Evolutionary conservation across 2,113 vertebrate species (phyloP), one percentile per base, ranked within the genome.

Genomic region (Alethe diademata): DNA sequence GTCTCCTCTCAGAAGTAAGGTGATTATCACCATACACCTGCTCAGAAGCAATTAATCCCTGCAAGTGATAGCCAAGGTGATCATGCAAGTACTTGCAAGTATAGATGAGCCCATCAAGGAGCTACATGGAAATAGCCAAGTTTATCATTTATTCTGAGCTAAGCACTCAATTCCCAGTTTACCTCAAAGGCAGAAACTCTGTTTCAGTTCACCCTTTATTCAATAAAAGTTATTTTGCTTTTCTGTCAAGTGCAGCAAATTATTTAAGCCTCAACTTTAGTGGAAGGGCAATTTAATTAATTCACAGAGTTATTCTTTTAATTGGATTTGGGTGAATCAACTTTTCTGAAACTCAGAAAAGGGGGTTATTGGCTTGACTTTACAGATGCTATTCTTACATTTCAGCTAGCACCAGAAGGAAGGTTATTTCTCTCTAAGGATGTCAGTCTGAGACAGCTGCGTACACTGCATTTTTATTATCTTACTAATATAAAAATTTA

Each of bases 221-320:
- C 23, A 69, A 69, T 54, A 76, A 70, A 88, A 88, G 33, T 62
- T 76, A 69, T 86, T 96, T 90, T 72, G 29, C 38, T 90, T 86
- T 95, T 88, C 56, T 83, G 40, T 92, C 72, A 90, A 93, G 72
- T 33, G 66, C 58, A 47, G 67, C 38, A 66, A 94, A 58, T 38
- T 80, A 86, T 80, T 93, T 83, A 76, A 97, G 31, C 29, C 24
- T 83, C 40, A 66, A 29, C 43, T 92, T 90, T 20, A 70, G 61
- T 78, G 64, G 35, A 92, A 88, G 47, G 16, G 76, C 33, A 94
- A 86, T 84, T 90, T 86, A 94, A 94, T 94, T 87, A 94, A 88
- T 90, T 90, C 79, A 82, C 35, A 47, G n/a, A 86, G 28, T 86
- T 94, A 94, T 66, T 92, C 9, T 86, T 95, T 90, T 93, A 97